Evolutionary conservation across 2,113 vertebrate genomes (phyloP).

Genomic region (Psammodynastes pulverulentus): DNA sequence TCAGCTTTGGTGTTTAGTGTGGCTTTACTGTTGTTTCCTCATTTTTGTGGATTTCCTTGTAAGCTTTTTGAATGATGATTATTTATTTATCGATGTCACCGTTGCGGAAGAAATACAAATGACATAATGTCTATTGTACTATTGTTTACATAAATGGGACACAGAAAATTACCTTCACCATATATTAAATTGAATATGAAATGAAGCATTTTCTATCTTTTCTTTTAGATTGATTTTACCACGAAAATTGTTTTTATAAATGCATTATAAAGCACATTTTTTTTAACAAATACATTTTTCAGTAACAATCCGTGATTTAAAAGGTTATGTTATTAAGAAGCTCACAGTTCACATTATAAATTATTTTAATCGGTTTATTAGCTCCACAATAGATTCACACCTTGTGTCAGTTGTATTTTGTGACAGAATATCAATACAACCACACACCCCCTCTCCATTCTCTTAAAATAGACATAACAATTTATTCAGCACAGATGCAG

Average conservation of each 20-base stretch:
- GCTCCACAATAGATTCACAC: neutral
- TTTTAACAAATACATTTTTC: conserved; percentile 24
- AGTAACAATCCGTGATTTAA: conserved; percentile 5
- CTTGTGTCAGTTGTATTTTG: conserved; percentile 25
- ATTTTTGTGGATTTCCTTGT: neutral
- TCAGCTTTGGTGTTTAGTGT: neutral
- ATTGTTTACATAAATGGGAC: conserved; percentile 1
- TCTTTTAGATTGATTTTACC: neutral
- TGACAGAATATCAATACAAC: conserved; percentile 4
- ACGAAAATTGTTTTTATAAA: conserved; percentile 12
- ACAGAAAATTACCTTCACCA: neutral
- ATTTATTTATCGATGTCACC: neutral
- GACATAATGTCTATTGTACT: neutral
- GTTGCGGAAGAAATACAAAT: neutral
- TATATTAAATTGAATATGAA: neutral
- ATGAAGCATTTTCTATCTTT: neutral
- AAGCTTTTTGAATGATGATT: neutral
- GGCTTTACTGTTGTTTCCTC: neutral
- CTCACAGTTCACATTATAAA: conserved; percentile 20
- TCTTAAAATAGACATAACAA: neutral
- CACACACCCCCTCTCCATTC: neutral
- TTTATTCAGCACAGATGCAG: neutral
- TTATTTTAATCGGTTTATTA: conserved; percentile 16
- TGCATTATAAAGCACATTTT: neutral
- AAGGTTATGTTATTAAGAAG: neutral